Evolutionary conservation across 2,113 vertebrate species (phyloP).

Genomic region (Mormyrus iriodes): DNA sequence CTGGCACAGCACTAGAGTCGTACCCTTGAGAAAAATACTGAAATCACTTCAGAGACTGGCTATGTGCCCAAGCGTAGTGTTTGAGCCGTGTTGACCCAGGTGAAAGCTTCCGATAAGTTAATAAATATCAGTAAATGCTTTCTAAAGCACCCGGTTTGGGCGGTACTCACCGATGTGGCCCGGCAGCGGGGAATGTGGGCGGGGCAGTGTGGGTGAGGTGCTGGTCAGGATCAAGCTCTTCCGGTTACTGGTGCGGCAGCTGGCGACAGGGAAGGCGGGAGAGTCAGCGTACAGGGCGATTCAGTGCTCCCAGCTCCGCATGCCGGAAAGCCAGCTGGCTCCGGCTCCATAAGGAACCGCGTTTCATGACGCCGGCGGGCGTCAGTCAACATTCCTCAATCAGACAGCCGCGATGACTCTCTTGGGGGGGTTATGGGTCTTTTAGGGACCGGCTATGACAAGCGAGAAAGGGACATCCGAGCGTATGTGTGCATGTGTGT

Average conservation of each 20-base stretch:
- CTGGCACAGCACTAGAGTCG: not conserved
- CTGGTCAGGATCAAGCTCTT: conserved; percentile 88
- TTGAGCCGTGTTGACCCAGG: not conserved
- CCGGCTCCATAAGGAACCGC: not conserved
- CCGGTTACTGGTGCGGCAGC: conserved; percentile 73
- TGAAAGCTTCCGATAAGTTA: not conserved
- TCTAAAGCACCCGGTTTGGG: not conserved
- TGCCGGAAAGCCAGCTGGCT: not conserved
- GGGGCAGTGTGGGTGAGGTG: conserved; percentile 80
- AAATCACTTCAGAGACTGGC: not conserved
- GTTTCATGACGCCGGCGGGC: not conserved
- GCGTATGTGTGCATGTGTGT: not conserved
- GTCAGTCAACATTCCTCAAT: not conserved
- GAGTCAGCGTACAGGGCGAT: not conserved
- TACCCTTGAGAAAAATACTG: not conserved
- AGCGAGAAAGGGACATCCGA: not conserved
- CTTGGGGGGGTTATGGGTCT: not conserved
- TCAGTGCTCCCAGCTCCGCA: no score
- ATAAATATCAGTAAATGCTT: not conserved
- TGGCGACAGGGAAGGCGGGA: conserved; percentile 32
- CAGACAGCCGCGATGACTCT: not conserved
- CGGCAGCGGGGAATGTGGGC: conserved; percentile 82
- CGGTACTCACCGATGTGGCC: conserved; percentile 77
- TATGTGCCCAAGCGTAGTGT: no score
- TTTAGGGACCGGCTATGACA: not conserved